Evolutionary conservation across 1,140 invertebrate genomes (phyloP).

Genomic region (Proales similis): DNA sequence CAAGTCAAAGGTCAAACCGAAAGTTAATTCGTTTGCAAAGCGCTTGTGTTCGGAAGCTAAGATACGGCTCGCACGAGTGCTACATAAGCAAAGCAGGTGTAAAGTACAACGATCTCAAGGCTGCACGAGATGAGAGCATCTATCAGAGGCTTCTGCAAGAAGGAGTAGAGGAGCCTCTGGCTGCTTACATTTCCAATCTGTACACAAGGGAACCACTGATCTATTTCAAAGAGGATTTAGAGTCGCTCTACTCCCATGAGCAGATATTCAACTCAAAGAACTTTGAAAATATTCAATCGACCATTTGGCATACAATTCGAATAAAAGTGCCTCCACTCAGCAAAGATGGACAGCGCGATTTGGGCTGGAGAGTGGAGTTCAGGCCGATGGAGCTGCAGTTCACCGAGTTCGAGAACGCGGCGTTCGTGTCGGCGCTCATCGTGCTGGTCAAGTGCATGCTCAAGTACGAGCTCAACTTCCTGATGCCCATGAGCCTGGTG

Average conservation of each 20-base stretch:
- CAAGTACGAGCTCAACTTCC: conserved; percentile 87
- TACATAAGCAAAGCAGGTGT: conserved; percentile 81
- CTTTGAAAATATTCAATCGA: conserved; percentile 90
- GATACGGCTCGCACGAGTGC: conserved; percentile 94
- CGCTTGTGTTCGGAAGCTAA: conserved; percentile 84
- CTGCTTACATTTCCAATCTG: conserved; percentile 90
- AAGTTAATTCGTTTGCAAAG: no score
- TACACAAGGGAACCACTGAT: conserved; percentile 93
- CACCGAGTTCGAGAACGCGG: conserved; percentile 98
- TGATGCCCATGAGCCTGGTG: conserved; percentile 95
- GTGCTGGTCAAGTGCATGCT: conserved; percentile 90
- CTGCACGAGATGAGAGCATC: conserved; percentile 75
- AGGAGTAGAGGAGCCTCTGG: conserved; percentile 79
- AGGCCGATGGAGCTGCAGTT: conserved; percentile 94
- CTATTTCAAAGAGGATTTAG: conserved; percentile 90
- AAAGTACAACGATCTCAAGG: conserved; percentile 80
- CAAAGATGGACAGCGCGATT: conserved; percentile 67
- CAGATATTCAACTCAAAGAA: no score
- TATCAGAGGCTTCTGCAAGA: conserved; percentile 72
- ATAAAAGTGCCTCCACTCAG: conserved; percentile 86
- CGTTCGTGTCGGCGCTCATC: conserved; percentile 95
- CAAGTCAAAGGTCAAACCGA: no score
- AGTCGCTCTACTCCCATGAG: no score
- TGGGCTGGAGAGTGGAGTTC: conserved; percentile 99
- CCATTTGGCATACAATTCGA: conserved; percentile 99